Base-by-base conservation (phyloP, 37 sponge, comb jelly and placozoan species). In the Crambe crambe region DNA sequence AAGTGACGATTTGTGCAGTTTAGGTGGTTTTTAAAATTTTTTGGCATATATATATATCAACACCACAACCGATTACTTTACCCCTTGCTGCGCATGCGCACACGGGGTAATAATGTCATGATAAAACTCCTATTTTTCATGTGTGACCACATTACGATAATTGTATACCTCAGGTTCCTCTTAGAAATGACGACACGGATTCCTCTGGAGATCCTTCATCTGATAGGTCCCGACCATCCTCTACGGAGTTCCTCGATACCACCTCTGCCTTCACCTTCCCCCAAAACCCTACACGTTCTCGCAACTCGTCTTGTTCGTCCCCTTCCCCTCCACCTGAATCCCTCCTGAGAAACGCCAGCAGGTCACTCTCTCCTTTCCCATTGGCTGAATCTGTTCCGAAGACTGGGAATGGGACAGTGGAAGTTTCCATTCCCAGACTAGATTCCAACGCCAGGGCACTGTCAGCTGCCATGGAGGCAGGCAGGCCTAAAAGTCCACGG, bases 361-460 rank as follows among this genome's bases (percentile, higher is more conserved):
- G 32, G 9, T 37, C 61, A 15, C 30, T 40, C 1, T 64, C 78
- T 47, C 65, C 47, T 37, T 5, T 3, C 18, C 74, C 58, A 25
- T 20, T 57, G 1, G 4, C 70, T 35, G 39, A 69, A 21, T 4
- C 29, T 30, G 9, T 10, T 29, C 34, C 74, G 18, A 31, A 5
- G 34, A 30, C 30, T 74, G 42, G 62, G 56, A 56, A 61, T 32
- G 78, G 26, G 65, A 65, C 5, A 2, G 65, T 63, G 18, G 29
- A 57, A 51, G 36, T 56, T 4, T 34, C 74, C 35, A 57, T 61
- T 42, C 66, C 78, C 3, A 63, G 59, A 23, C 25, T 77, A 22
- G 58, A 57, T 10, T 57, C 42, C 1, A 74, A 12, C 17, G 74
- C 57, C 38, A 51, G 21, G 20, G 36, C 36, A 21, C 34, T 56